Base-by-base conservation (phyloP, 1,140 invertebrate genomes). In the Pararge aegeria region DNA sequence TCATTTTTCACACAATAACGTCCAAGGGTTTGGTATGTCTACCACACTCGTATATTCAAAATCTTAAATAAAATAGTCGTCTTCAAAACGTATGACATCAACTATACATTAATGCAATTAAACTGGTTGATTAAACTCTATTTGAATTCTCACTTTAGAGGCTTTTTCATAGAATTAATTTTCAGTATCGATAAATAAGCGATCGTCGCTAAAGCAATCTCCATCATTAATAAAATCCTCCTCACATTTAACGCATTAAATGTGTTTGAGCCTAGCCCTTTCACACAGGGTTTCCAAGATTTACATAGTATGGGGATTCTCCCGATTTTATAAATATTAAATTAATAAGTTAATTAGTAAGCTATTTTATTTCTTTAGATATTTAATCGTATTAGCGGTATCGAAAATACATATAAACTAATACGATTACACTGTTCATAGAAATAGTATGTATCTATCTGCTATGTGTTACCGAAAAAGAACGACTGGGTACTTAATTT, bases 171-270 rank as follows among this genome's bases (percentile, higher is more conserved):
- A 20, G 21, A 49, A 49, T 49, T 16, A 49, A 49, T 24, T 29
- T 49, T 29, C 46, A 29, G 46, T 16, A 21, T 49, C 46, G 46
- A 49, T 49, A 49, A 49, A 49, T 49, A 49, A 27, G 24, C 46
- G 12, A 29, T 49, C 13, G 20, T 49, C 46, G 46, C 46, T 13
- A 49, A 49, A 49, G 20, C 46, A 49, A 49, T 49, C 46, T 49
- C 46, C 21, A 49, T 49, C 46, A 49, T 49, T 49, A 49, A 49
- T 49, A 49, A 49, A 29, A 49, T 49, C 21, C 24, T 27, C 46
- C 46, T 49, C 46, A 49, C 46, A 49, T 49, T 49, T 49, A 49
- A 49, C 13, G 46, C 24, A 27, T 13, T 49, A 49, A 49, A 29
- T 49, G 46, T 49, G n/a, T 27, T 27, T 29, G 21, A 49, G 46